Conservation (phyloP, 2,113 vertebrate genomes). For the Pelusios castaneus region DNA sequence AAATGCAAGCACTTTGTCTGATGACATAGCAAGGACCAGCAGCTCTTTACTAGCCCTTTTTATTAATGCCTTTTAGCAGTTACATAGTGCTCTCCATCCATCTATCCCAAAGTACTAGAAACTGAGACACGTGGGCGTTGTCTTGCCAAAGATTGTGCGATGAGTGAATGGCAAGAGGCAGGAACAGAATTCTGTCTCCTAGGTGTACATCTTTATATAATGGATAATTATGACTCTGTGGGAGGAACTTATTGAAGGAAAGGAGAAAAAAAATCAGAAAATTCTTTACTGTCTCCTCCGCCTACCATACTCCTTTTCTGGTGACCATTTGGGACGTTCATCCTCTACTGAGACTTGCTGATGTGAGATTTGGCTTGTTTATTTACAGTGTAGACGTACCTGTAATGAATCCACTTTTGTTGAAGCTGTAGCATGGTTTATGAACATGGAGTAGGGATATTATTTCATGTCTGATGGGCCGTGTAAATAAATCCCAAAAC, state of each 20-base stretch:
- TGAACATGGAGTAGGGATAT: not conserved
- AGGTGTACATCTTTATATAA: accelerated
- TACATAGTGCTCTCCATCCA: not conserved
- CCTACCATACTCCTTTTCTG: not conserved
- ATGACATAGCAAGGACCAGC: not conserved
- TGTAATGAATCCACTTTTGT: accelerated
- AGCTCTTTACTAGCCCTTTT: not conserved
- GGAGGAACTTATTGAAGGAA: too few species aligned
- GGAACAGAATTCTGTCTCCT: not conserved
- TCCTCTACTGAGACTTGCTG: not conserved
- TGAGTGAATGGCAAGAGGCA: too few species aligned
- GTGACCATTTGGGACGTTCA: accelerated
- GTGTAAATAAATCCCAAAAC: not conserved
- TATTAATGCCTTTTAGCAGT: not conserved
- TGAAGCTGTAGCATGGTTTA: accelerated
- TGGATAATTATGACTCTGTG: not conserved
- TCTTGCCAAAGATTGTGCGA: not conserved
- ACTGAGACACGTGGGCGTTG: not conserved
- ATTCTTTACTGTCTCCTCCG: not conserved
- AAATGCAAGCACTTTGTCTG: not conserved
- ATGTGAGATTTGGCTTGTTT: not conserved
- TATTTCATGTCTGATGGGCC: not conserved
- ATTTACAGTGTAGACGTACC: not conserved
- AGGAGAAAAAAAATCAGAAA: not conserved
- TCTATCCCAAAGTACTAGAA: not conserved